These are phyloP conservation scores for Nycticorax nycticorax DNA, from an alignment of 2,113 vertebrate species.

Conservation along the genomic window DNA sequence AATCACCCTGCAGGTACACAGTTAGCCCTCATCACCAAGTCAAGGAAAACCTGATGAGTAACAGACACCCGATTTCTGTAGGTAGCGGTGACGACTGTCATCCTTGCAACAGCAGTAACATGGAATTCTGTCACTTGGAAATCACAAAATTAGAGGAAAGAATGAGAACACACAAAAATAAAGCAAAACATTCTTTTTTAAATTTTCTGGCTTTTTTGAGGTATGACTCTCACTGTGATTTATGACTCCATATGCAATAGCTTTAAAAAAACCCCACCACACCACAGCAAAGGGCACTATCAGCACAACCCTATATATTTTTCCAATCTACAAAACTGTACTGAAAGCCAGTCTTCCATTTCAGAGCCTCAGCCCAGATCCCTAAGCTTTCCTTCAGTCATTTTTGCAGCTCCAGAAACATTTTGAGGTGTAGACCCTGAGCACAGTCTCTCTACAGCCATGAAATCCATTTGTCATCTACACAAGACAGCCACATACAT, in stretches of 20 bases:
- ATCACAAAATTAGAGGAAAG: not conserved
- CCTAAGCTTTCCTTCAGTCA: not conserved
- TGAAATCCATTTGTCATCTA: not conserved
- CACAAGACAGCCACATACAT: not conserved
- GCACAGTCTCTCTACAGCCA: not conserved
- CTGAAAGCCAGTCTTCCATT: not conserved
- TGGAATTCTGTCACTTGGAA: not conserved
- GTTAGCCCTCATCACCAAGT: not conserved
- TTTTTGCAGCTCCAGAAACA: not conserved
- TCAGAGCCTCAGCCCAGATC: not conserved
- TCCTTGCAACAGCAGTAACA: not conserved
- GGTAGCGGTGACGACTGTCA: accelerated
- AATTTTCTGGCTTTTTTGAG: not conserved
- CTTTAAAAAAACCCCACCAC: not conserved
- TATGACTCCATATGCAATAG: not conserved
- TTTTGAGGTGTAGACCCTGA: not conserved
- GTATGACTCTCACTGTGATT: not conserved
- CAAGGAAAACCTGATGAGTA: not conserved
- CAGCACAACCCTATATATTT: not conserved
- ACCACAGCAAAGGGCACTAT: not conserved
- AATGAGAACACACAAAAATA: not conserved
- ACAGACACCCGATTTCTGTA: not conserved
- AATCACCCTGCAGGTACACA: not conserved
- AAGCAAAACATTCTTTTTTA: not conserved
- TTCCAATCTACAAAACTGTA: not conserved